Evolutionary conservation across 2,113 vertebrate genomes (phyloP).

Genomic region (Pagrus major): DNA sequence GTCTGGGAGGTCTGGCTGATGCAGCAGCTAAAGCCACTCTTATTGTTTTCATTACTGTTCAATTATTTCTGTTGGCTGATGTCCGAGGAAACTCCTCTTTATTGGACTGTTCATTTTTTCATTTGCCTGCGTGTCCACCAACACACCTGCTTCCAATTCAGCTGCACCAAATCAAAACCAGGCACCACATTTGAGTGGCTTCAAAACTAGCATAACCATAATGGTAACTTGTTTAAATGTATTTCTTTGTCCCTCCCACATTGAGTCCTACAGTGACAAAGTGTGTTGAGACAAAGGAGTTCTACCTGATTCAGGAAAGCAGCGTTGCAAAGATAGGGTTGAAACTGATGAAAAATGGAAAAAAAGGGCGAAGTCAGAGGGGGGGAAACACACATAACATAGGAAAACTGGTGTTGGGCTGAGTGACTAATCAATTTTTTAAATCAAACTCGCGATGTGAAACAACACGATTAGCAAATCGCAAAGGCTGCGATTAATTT

Average conservation of each 20-base stretch:
- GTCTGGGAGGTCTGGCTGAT: constrained; percentile 11
- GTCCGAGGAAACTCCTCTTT: constrained; percentile 50
- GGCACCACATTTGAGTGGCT: neutral
- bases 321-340: constrained; percentile 62
- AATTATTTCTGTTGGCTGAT: constrained; percentile 44
- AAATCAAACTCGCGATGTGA: no score
- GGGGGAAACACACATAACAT: constrained; percentile 12
- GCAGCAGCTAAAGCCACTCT: constrained; percentile 35
- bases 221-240: neutral
- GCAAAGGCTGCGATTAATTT: no score
- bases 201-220: neutral
- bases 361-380: constrained; percentile 56
- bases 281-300: constrained; percentile 44
- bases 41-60: constrained; percentile 61
- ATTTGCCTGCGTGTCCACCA: constrained; percentile 29
- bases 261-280: constrained; percentile 32
- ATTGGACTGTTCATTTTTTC: constrained; percentile 28
- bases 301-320: constrained; percentile 74
- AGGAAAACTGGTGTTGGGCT: no score
- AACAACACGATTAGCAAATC: no score
- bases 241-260: constrained; percentile 24
- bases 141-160: constrained; percentile 54
- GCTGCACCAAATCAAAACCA: constrained; percentile 37
- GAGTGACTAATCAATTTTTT: no score
- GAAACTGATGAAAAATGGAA: constrained; percentile 71